Evolutionary conservation across 2,797 vertebrate species (phyloP), one percentile per base, ranked within the genome.

Genomic region (Anabas testudineus): DNA sequence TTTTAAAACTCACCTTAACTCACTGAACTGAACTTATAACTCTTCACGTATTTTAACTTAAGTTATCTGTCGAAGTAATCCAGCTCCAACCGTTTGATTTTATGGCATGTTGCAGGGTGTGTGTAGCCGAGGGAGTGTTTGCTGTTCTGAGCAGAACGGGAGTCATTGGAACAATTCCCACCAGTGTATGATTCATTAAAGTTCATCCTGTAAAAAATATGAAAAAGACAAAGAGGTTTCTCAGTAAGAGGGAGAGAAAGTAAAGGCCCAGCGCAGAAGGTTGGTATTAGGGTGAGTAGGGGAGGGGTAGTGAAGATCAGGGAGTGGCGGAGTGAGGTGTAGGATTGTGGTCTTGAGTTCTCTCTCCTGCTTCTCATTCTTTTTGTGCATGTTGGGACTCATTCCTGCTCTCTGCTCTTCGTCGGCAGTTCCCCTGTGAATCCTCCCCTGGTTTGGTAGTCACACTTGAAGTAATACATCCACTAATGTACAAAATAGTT

Each of bases 241-340:
- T 26, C n/a, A 24, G 42, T 22, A 5, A 37, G 7, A 58, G 55
- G 10, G 22, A 9, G 58, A 54, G 52, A 62, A 61, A 79, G 64
- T 72, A 36, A 54, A 75, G 18, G 10, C 24, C 28, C 18, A 52
- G 58, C 64, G 67, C 34, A 58, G 42, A 41, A 24, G 42, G 37
- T 10, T 26, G 41, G 63, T 22, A 10, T n/a, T 9, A 16, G 16
- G 32, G 16, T 60, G 43, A 43, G 60, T 7, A 14, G 67, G 59
- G 48, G 60, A 59, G 41, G 43, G 43, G 18, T 6, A 30, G 53
- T 84, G 87, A 87, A 84, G 71, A 75, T 68, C 75, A 83, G 87
- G 90, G 90, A 84, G 90, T 87, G 90, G 83, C 59, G 7, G 73
- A 75, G 45, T 58, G 76, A 80, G 78, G 74, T 82, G 60, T 62